Percentiles rank a stretch among this genome's conserved stretches.
Evolutionary conservation across 1,140 invertebrate genomes (phyloP).

Genomic region (Bombus balteatus): DNA sequence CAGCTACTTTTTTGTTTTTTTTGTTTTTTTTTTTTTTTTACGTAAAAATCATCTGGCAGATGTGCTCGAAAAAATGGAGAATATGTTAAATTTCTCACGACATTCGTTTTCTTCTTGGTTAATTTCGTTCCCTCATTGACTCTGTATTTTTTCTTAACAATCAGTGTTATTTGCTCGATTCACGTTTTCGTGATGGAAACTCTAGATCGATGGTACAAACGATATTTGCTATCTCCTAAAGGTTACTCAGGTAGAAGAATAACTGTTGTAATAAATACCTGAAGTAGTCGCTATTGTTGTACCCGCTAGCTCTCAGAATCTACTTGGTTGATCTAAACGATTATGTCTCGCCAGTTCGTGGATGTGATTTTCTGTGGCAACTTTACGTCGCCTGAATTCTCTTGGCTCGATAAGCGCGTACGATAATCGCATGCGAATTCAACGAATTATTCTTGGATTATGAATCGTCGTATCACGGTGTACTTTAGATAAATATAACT

Average conservation of each 20-base stretch:
- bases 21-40: background rate
- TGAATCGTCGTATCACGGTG: background rate
- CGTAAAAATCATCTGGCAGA: too few species aligned
- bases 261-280: conserved; percentile 5
- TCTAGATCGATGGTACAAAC: background rate
- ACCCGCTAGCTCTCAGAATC: background rate
- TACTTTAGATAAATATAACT: background rate
- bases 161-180: background rate
- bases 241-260: conserved; percentile 5
- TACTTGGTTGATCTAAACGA: conserved; percentile 24
- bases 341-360: conserved; percentile 12
- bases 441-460: background rate
- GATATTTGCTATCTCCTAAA: background rate
- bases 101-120: background rate
- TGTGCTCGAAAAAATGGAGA: too few species aligned
- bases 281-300: conserved; percentile 31
- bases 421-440: background rate
- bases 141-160: background rate
- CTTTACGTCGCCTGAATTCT: background rate
- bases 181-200: background rate
- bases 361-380: background rate
- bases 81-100: too few species aligned
- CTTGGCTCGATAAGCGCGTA: background rate
- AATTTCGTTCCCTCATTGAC: background rate
- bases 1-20: background rate